Conservation (phyloP, 1,140 invertebrate species). For the Atta cephalotes region DNA sequence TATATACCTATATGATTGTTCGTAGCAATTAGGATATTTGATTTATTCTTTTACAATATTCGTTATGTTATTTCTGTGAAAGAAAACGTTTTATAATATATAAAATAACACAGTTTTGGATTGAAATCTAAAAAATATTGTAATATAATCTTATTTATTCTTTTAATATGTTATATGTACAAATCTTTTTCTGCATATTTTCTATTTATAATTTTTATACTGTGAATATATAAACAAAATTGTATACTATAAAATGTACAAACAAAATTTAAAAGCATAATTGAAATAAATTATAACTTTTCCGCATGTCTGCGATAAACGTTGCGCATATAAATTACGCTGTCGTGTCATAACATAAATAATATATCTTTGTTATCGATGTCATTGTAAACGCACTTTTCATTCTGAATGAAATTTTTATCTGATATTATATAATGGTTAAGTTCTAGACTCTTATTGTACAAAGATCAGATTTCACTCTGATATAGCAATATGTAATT, state of each 20-base stretch:
- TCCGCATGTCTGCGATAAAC: slow-evolving; percentile 11
- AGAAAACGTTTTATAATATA: slow-evolving; percentile 12
- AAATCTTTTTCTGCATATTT: background rate
- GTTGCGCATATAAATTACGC: background rate
- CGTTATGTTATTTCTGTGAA: background rate
- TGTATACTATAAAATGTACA: background rate
- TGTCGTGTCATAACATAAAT: background rate
- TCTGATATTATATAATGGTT: background rate
- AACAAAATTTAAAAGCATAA: slow-evolving; percentile 7
- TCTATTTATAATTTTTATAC: background rate
- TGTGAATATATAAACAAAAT: background rate
- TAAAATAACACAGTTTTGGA: slow-evolving; percentile 50
- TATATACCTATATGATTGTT: background rate
- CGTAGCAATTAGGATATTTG: background rate
- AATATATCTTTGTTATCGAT: slow-evolving; percentile 20
- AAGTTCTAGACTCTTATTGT: slow-evolving; percentile 16
- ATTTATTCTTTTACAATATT: background rate
- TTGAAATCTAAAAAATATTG: slow-evolving; percentile 13
- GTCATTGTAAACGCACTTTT: slow-evolving; percentile 26
- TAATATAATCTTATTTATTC: background rate
- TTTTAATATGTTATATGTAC: background rate
- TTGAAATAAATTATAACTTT: slow-evolving; percentile 10
- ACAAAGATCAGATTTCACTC: slow-evolving; percentile 19
- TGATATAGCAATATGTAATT: slow-evolving; percentile 15
- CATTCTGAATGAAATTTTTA: slow-evolving; percentile 26